Evolutionary conservation across 1,140 invertebrate species (phyloP), one percentile per base, ranked within the genome.

Genomic region (Drosophila nigrodunni): DNA sequence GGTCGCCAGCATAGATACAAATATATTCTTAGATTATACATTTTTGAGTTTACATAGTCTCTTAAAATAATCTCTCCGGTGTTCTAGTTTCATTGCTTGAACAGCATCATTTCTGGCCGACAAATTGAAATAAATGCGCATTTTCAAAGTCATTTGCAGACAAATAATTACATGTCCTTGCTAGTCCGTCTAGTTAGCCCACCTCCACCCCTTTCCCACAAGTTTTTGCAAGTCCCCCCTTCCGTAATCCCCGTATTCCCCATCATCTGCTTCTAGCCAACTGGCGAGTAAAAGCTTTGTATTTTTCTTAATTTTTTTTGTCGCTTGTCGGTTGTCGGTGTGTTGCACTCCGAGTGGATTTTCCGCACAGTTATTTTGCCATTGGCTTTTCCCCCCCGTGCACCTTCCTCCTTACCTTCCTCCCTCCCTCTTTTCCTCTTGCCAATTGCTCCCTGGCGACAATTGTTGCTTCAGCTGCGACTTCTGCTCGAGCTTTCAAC

Each of bases 141-240:
- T 75, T 82, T 82, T 82, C 79, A 82, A 82, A 82, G 80, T 82
- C 75, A 82, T 82, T 82, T 82, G 79, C 79, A 78, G 79, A 79
- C 80, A 82, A 82, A 82, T 82, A 64, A 25, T 52, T 52, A 35
- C 46, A 39, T 37, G 34, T 52, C 41, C 47, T 52, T 25, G 18
- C 15, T 11, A 1, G 11, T 50, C 18, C 18, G 18, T 21, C 7
- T 8, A 3, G 7, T 18, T 47, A 18, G 3, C 44, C 13, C n/a
- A n/a, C 3, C 11, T 7, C 10, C 11, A 4, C 10, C 43, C 37
- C 37, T 10, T 39, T 46, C 6, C 13, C 11, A 46, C 43, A n/a
- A 15, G 18, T 13, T 55, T 35, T 8, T 21, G 18, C 25, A n/a
- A 8, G 1, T 21, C 0, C 49, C 2, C n/a, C 39, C 8, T 13